These are phyloP conservation scores for Malthinus flaveolus DNA, from an alignment of 2,888 invertebrate species.

Conservation along the genomic window DNA sequence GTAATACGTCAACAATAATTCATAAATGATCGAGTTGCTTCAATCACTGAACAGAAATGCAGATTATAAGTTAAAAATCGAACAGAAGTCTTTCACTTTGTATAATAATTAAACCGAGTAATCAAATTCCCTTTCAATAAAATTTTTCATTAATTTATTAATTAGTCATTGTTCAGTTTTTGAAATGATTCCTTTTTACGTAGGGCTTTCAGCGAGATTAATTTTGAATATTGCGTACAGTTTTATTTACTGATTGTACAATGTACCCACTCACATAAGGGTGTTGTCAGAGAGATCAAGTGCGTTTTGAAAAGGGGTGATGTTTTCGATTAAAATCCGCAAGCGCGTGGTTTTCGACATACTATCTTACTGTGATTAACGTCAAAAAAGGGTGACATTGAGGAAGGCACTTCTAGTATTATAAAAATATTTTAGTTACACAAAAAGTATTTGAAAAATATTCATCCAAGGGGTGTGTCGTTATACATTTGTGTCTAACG, in stretches of 20 bases:
- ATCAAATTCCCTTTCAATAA: too few species aligned
- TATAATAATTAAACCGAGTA: too few species aligned
- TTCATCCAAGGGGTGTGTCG: background rate
- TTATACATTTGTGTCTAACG: background rate
- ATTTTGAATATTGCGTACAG: background rate
- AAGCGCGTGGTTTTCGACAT: conserved; percentile 21
- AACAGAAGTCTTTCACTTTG: too few species aligned
- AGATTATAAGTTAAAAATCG: too few species aligned
- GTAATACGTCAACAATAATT: too few species aligned
- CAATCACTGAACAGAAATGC: too few species aligned
- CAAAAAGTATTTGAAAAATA: background rate
- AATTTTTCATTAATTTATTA: too few species aligned
- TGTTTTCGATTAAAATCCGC: conserved; percentile 28
- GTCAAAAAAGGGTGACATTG: conserved; percentile 24
- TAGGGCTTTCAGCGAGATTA: too few species aligned
- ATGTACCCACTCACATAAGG: conserved; percentile 13
- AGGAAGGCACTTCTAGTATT: conserved; percentile 18
- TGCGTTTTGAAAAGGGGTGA: conserved; percentile 27
- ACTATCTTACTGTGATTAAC: conserved; percentile 29
- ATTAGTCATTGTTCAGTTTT: too few species aligned
- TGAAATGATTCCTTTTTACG: too few species aligned
- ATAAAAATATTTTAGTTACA: too few species aligned
- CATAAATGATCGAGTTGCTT: too few species aligned
- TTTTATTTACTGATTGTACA: background rate
- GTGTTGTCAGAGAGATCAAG: conserved; percentile 24